phyloP scores from a whole-genome alignment of 2,113 vertebrate species.

The Myiozetetes cayanensis region DNA sequence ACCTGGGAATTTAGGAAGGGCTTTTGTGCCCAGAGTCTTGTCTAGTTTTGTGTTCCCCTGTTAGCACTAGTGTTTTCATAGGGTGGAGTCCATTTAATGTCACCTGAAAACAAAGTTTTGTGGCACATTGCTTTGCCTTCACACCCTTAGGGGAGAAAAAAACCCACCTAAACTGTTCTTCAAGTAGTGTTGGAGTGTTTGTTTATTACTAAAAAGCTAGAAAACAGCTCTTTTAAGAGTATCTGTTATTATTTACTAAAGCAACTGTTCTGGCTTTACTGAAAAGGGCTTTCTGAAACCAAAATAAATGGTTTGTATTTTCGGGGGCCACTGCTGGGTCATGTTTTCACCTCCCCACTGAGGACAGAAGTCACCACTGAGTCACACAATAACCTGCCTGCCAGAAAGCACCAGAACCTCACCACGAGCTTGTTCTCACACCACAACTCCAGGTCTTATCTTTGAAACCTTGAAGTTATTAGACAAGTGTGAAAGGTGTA shows the following conservation, averaged over 20 bases:
- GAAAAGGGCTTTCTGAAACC: not conserved
- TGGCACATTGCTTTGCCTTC: not conserved
- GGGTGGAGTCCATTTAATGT: not conserved
- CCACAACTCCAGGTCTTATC: not conserved
- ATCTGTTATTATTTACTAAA: not conserved
- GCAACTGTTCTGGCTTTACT: not conserved
- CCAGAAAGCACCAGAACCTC: not conserved
- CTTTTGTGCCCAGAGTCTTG: not conserved
- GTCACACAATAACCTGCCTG: too few relatives aligned
- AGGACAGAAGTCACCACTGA: not conserved
- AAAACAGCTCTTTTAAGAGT: not conserved
- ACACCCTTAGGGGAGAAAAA: not conserved
- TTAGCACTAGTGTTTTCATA: not conserved
- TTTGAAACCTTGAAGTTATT: not conserved
- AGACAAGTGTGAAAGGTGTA: accelerated
- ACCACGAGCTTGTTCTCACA: not conserved
- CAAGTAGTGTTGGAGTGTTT: not conserved
- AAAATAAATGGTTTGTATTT: not conserved
- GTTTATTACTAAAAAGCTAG: not conserved
- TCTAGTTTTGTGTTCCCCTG: not conserved
- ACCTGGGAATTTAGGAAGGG: not conserved
- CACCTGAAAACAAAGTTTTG: not conserved
- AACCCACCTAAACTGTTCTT: not conserved
- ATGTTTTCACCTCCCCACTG: not conserved
- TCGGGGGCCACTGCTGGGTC: too few relatives aligned